A percentile compares a stretch with the other conserved stretches of the same genome.
phyloP scores from a whole-genome alignment of 2,888 invertebrate genomes.

The Spodoptera exigua region DNA sequence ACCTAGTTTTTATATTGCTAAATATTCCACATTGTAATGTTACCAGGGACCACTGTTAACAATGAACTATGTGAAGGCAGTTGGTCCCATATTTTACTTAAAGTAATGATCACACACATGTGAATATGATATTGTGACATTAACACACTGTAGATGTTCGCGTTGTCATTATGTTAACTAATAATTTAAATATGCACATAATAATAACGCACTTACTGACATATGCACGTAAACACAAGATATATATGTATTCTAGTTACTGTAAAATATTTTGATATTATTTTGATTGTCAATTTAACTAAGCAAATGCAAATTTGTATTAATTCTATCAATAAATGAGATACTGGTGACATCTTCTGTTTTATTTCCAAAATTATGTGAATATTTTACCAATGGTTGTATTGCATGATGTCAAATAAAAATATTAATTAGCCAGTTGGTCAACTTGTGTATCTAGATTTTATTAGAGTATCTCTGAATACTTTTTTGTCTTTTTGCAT shows the following conservation, averaged over 20 bases:
- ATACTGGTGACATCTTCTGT: constrained; percentile 35
- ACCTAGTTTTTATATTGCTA: constrained; percentile 35
- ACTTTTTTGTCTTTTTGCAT: constrained; percentile 36
- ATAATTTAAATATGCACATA: constrained; percentile 36
- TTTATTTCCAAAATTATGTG: constrained; percentile 35
- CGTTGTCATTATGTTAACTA: constrained; percentile 34
- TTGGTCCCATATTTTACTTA: constrained; percentile 22
- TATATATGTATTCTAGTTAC: constrained; percentile 27
- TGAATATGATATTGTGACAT: constrained; percentile 28
- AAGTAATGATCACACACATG: constrained; percentile 12
- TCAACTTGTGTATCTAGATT: constrained; percentile 14
- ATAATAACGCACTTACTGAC: constrained; percentile 20
- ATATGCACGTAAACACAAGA: constrained; percentile 37
- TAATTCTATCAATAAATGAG: constrained; percentile 43
- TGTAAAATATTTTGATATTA: constrained; percentile 34
- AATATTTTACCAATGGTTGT: constrained; percentile 23
- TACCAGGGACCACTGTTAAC: constrained; percentile 15
- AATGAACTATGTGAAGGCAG: constrained; percentile 8
- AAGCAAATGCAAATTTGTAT: constrained; percentile 38
- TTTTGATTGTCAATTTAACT: constrained; percentile 33
- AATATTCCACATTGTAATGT: constrained; percentile 17
- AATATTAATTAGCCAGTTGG: constrained; percentile 10
- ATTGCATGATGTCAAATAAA: constrained; percentile 8
- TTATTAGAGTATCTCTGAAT: constrained; percentile 49
- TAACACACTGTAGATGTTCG: constrained; percentile 9